A percentile compares a stretch with the other conserved stretches of the same genome.
These are phyloP conservation scores for Cyprinella venusta DNA, from an alignment of 2,797 vertebrate species.

Conservation along the genomic window DNA sequence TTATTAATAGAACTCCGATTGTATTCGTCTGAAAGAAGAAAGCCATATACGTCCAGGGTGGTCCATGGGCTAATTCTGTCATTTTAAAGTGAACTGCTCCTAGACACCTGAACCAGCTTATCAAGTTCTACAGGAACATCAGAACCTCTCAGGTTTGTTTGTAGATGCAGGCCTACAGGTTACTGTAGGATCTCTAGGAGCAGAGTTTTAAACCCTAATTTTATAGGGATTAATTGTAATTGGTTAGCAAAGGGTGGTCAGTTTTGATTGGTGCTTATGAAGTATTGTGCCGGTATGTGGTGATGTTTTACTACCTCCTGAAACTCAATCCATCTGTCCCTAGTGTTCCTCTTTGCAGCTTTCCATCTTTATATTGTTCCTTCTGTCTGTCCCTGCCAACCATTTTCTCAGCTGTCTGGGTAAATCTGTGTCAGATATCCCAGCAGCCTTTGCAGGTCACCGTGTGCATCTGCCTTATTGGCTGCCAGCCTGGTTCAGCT, in stretches of 20 bases:
- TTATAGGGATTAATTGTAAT: neutral
- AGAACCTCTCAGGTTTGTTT: neutral
- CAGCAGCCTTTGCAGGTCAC: constrained; percentile 73
- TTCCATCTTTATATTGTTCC: constrained; percentile 9
- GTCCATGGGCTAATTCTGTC: too few relatives aligned
- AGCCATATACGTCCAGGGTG: too few relatives aligned
- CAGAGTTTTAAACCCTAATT: neutral
- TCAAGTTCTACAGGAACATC: neutral
- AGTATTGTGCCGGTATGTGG: constrained; percentile 14
- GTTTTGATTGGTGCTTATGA: neutral
- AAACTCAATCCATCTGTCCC: constrained; percentile 24
- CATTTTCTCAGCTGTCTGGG: constrained; percentile 69
- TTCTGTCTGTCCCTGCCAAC: constrained; percentile 51
- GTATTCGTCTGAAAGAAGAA: too few relatives aligned
- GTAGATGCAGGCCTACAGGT: too few relatives aligned
- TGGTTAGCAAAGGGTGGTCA: constrained; percentile 7
- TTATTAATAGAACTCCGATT: too few relatives aligned
- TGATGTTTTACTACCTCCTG: constrained; percentile 5
- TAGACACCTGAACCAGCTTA: neutral
- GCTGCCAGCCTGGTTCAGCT: constrained; percentile 71
- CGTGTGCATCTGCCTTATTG: constrained; percentile 69
- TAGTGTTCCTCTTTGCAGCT: constrained; percentile 21
- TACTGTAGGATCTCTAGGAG: neutral
- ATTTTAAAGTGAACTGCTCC: too few relatives aligned
- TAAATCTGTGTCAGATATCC: constrained; percentile 68